Conservation (phyloP, 2,797 vertebrate species). For the Heterohyrax brucei region DNA sequence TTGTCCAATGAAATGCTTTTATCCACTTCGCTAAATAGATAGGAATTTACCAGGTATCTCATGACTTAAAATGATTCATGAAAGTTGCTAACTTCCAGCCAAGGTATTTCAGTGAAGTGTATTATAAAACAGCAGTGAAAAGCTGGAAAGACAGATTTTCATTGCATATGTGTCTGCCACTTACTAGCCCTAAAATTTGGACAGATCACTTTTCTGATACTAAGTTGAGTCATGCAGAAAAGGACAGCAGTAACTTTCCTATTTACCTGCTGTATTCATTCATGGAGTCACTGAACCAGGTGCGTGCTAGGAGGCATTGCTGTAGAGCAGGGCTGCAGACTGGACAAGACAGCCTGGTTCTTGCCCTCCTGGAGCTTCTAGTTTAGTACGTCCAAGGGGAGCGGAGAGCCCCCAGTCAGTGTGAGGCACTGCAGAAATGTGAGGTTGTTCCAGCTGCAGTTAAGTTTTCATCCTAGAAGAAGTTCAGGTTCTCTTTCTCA, state of each 20-base stretch:
- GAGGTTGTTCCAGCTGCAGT: not conserved
- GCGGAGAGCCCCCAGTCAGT: not conserved
- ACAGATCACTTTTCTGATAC: not conserved
- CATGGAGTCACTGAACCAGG: not conserved
- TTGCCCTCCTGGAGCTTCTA: not conserved
- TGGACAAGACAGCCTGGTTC: not conserved
- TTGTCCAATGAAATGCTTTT: constrained; percentile 11
- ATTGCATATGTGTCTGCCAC: not conserved
- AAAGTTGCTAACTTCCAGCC: not conserved
- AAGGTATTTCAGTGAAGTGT: not conserved
- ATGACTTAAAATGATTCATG: constrained; percentile 1
- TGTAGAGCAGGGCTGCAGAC: not conserved
- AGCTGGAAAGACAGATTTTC: not conserved
- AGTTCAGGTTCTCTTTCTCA: not conserved
- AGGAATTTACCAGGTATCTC: not conserved
- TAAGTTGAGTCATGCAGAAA: constrained; percentile 8
- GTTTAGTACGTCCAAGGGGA: too few species aligned
- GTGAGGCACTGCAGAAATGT: not conserved
- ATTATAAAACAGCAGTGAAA: not conserved
- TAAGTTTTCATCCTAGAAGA: not conserved
- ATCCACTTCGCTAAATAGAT: constrained; percentile 40
- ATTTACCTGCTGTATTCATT: not conserved
- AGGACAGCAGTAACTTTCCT: not conserved
- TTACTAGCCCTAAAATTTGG: not conserved
- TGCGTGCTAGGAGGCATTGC: not conserved